Base-by-base conservation (phyloP, 2,113 vertebrate species). In the Puffinus mauretanicus region DNA sequence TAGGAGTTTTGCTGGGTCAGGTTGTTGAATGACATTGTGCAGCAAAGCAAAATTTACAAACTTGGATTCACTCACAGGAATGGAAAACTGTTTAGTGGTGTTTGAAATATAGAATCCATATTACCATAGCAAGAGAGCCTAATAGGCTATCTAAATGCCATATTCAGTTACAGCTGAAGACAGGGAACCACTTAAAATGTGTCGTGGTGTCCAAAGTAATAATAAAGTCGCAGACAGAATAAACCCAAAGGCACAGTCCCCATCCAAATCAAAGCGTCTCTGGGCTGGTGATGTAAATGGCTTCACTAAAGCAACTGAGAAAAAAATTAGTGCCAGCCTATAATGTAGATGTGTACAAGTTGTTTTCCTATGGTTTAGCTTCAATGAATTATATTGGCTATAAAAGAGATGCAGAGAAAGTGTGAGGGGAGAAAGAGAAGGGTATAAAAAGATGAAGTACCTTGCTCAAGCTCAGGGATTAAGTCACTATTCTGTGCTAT, bases 61-160 rank as follows among this genome's bases (percentile, higher is more conserved):
- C 73, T 70, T 58, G 42, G 58, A 93, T 80, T 82, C 82, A 80
- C 77, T 66, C 70, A 58, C 38, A 78, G 2, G 3, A 85, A 71
- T 83, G 78, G 82, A 94, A 96, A 96, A 92, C 32, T 80, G 36
- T 85, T 95, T 58, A 89, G 84, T 80, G 84, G n/a, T 55, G 32
- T 85, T 94, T 87, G 78, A 95, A 97, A 91, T 73, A 95, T 17
- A 90, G 64, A 90, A 88, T 83, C 55, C 64, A 49, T 96, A 94
- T 73, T 88, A 62, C 66, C 20, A 32, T 30, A 88, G 84, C 38
- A 76, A 44, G 51, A 87, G n/a, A 91, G 24, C 38, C 71, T 82
- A 90, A 89, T 73, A 58, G 51, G 49, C 81, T 84, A 58, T 79
- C 80, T 92, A 91, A 94, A 79, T 2, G 25, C 49, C 57, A 47